These are phyloP conservation scores for Sebastes vulpes DNA, from an alignment of 2,797 vertebrate species.

Conservation along the genomic window DNA sequence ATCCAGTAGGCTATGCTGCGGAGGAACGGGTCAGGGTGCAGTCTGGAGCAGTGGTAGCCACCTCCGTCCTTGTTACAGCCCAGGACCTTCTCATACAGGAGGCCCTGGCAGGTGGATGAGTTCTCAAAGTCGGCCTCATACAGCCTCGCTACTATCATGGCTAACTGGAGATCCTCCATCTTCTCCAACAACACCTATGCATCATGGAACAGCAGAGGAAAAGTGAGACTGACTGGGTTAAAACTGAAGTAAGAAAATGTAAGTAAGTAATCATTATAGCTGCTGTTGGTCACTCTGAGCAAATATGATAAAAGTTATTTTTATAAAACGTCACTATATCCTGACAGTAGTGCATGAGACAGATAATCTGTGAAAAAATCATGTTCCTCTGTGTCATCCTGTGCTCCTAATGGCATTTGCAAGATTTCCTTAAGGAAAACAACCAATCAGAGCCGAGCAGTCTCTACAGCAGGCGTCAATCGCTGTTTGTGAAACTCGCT, in stretches of 20 bases:
- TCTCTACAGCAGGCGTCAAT: too few species aligned
- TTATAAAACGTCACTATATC: too few species aligned
- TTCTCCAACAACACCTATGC: conserved; percentile 96
- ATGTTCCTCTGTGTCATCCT: too few species aligned
- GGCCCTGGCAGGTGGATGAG: conserved; percentile 93
- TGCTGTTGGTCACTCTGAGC: too few species aligned
- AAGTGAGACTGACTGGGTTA: neutral
- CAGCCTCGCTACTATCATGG: conserved; percentile 95
- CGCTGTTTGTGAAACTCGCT: fast-evolving
- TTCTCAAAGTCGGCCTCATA: conserved; percentile 98
- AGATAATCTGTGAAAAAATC: too few species aligned
- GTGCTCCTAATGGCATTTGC: too few species aligned
- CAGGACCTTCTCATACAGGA: conserved; percentile 94
- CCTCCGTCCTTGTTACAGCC: conserved; percentile 92
- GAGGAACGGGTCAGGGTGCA: conserved; percentile 96
- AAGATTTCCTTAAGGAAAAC: too few species aligned
- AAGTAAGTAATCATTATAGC: fast-evolving
- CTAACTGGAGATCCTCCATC: conserved; percentile 98
- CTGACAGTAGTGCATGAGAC: too few species aligned
- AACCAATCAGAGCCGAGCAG: too few species aligned
- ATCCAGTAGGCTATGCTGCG: conserved; percentile 98
- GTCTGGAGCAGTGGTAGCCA: conserved; percentile 89
- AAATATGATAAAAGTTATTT: too few species aligned
- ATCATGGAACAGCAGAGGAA: neutral
- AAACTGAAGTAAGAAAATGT: neutral